A percentile compares a stretch with the other conserved stretches of the same genome.
These are phyloP conservation scores for Samia ricini DNA, from an alignment of 1,140 invertebrate species.

Conservation along the genomic window DNA sequence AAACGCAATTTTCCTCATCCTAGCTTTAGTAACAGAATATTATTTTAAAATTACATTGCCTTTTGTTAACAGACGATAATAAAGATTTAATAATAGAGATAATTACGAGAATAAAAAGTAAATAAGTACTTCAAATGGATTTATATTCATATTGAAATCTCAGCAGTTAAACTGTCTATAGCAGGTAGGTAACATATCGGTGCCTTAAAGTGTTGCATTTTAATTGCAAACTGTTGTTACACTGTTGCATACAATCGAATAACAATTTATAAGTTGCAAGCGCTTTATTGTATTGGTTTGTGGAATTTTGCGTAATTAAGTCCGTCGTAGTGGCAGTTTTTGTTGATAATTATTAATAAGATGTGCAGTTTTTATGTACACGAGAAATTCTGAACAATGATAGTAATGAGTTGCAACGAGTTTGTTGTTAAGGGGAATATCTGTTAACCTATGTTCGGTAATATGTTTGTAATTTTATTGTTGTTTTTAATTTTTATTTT, in stretches of 20 bases:
- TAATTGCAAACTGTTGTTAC: conserved; percentile 31
- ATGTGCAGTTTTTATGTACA: conserved; percentile 26
- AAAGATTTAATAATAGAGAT: no score
- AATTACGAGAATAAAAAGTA: neutral
- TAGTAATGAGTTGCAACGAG: conserved; percentile 39
- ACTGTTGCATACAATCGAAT: conserved; percentile 58
- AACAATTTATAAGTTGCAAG: conserved; percentile 33
- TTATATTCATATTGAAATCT: neutral
- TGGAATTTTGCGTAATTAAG: conserved; percentile 73
- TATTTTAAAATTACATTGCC: no score
- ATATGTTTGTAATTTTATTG: no score
- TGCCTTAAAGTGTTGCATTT: conserved; percentile 10
- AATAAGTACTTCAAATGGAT: neutral
- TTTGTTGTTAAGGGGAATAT: neutral
- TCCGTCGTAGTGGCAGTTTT: conserved; percentile 59
- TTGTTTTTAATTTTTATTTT: no score
- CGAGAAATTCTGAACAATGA: conserved; percentile 42
- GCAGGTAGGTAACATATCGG: neutral
- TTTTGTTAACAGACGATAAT: no score
- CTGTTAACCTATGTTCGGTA: no score
- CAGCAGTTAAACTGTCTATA: neutral
- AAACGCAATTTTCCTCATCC: no score
- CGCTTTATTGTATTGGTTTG: conserved; percentile 34
- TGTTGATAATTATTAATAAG: conserved; percentile 53
- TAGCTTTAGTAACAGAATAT: no score